Base-by-base conservation (phyloP, 1,140 invertebrate genomes). In the Coenobita brevimanus region DNA sequence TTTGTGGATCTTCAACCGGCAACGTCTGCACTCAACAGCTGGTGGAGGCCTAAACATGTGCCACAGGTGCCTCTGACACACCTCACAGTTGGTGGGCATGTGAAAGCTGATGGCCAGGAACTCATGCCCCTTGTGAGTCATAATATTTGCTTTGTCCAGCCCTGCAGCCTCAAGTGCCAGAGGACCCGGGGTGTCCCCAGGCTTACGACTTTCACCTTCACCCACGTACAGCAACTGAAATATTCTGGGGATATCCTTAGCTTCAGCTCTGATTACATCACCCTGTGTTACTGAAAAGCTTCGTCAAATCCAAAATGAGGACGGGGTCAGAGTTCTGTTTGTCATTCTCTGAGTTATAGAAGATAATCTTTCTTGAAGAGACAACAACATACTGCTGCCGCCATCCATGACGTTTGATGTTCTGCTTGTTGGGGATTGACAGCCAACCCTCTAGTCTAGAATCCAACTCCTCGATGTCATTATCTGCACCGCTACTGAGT, bases 241-340 rank as follows among this genome's bases (percentile, higher is more conserved):
- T 94, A 99, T 99, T 93, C 98, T 96, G 91, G 98, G 98, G 93
- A 99, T 98, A 95, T 99, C 98, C 96, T 98, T 98, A 93, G 97
- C 97, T 94, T 99, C 98, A 81, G 97, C 98, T 92, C 98, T 95
- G 92, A 99, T 98, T 89, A 99, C 98, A 95, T 99, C 98, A 91
- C 98, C 98, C 94, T 99, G 98, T 81, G 98, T 99, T 76, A 99
- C 98, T 87, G 97, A 97, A 62, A 27, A 88, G 80, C 73, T 89
- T 80, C 85, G 82, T 89, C 43, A 99, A 95, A 94, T 99, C 98
- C 90, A 99, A 93, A 91, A 99, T 98, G 91, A 99, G 95, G 78
- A 97, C 95, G 21, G 98, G 98, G 94, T 98, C 97, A 15, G 97
- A 96, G 92, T 99, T 98, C 93, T 97, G 95, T 93, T 98, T 98